Base-by-base conservation (phyloP, 2,113 vertebrate species). In the Alectura lathami region DNA sequence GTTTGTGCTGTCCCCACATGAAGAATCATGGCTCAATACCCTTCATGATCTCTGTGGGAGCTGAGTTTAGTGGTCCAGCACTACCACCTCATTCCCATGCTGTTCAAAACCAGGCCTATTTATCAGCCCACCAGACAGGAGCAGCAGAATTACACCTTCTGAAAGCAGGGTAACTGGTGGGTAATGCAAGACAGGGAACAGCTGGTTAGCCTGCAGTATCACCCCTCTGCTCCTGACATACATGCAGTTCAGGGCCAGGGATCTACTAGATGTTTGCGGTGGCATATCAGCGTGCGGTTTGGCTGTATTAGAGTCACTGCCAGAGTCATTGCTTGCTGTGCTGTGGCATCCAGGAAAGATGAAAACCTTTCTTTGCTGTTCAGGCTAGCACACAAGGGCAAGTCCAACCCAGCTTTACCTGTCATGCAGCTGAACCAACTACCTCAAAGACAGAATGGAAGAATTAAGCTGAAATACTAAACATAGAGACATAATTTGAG, bases 1-100 rank as follows among this genome's bases (percentile, higher is more conserved):
- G 56, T 91, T 89, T 82, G 42, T 4, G 3, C 7, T 73, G 45
- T 50, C 86, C 56, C 18, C 26, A 7, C 57, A 27, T 2, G 22
- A 93, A 94, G 64, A 83, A 53, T 96, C 51, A 64, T 53, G 54
- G 62, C 63, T 80, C 43, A n/a, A 36, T 45, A 76, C 22, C 29
- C 78, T 40, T 72, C 60, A 17, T 9, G 22, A 21, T 64, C 87
- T 73, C 66, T 86, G 68, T 83, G 82, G 78, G 68, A 78, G 43
- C 34, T 60, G 1, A 0, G 5, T 78, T 60, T 59, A n/a, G 24
- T 84, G 42, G 6, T 43, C 48, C 80, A 60, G 47, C 32, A 10
- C 47, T 81, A 74, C 30, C 38, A 69, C 57, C 53, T 75, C 8
- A 0, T 78, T 94, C 78, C 70, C 60, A 75, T 30, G 48, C 50